These are phyloP conservation scores for Brachionichthys hirsutus DNA, from an alignment of 2,113 vertebrate genomes.

Conservation along the genomic window DNA sequence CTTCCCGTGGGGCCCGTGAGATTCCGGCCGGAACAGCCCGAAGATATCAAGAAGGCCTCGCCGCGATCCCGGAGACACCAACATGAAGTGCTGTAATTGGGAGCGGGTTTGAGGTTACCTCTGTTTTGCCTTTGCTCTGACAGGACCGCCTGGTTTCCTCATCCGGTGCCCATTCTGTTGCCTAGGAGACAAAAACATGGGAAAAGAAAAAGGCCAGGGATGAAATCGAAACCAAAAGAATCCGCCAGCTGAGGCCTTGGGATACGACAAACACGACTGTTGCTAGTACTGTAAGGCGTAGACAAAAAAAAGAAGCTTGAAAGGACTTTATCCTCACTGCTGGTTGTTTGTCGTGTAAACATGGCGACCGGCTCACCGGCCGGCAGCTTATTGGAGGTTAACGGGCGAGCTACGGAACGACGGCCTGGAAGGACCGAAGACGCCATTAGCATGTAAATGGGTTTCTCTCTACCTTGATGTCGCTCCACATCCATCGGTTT, in stretches of 20 bases:
- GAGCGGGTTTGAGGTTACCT: conserved; percentile 81
- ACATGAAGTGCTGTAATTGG: conserved; percentile 59
- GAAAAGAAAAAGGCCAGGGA: conserved; percentile 45
- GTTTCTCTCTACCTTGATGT: conserved; percentile 51
- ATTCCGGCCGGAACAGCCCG: conserved; percentile 19
- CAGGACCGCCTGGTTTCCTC: conserved; percentile 96
- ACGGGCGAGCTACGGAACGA: conserved; percentile 48
- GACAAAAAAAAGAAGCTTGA: conserved; percentile 44
- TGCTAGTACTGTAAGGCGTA: conserved; percentile 48
- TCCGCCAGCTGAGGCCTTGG: conserved; percentile 42
- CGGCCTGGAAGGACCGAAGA: conserved; percentile 65
- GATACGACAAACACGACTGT: conserved; percentile 40
- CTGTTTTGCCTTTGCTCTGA: conserved; percentile 99
- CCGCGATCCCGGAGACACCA: conserved; percentile 31
- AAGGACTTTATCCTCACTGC: conserved; percentile 63
- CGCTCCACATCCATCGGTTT: not conserved
- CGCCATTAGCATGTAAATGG: conserved; percentile 81
- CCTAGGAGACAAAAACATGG: conserved; percentile 84
- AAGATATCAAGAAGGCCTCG: conserved; percentile 49
- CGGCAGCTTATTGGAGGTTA: conserved; percentile 47
- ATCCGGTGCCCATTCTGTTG: conserved; percentile 94
- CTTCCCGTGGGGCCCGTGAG: conserved; percentile 24
- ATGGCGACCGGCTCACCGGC: conserved; percentile 69
- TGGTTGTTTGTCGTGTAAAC: conserved; percentile 80
- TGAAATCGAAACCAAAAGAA: conserved; percentile 52